A percentile compares a stretch with the other conserved stretches of the same genome.
Conservation (phyloP, 1,140 invertebrate genomes). For the Araneus ventricosus region DNA sequence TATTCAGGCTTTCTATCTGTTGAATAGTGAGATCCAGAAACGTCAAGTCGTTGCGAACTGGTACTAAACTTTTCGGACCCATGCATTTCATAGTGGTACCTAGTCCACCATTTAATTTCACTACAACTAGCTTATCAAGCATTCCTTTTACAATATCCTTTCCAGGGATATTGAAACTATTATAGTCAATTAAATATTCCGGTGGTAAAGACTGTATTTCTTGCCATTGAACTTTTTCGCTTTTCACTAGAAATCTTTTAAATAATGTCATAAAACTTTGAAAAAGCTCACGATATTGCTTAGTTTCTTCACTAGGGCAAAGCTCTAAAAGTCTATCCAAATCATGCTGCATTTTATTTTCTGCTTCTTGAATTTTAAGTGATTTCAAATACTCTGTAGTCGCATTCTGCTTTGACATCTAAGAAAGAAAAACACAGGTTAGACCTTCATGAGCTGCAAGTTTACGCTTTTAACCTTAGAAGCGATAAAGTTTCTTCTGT, state of each 20-base stretch:
- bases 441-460: no score
- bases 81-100: slow-evolving; percentile 98
- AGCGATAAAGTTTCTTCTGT: no score
- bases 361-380: background rate
- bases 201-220: slow-evolving; percentile 93
- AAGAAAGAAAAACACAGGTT: no score
- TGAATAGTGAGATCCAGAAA: slow-evolving; percentile 99
- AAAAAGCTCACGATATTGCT: slow-evolving; percentile 83
- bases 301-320: slow-evolving; percentile 53
- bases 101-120: slow-evolving; percentile 99
- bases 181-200: slow-evolving; percentile 87
- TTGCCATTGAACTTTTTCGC: slow-evolving; percentile 93
- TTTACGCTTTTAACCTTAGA: no score
- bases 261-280: slow-evolving; percentile 91
- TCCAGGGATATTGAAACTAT: slow-evolving; percentile 85
- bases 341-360: slow-evolving; percentile 27
- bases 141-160: slow-evolving; percentile 87
- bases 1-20: slow-evolving; percentile 99
- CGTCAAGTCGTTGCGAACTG: slow-evolving; percentile 97
- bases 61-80: slow-evolving; percentile 98
- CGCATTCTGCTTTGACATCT: background rate
- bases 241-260: slow-evolving; percentile 89
- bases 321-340: background rate
- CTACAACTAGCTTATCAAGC: slow-evolving; percentile 95
- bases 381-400: background rate